phyloP scores from a whole-genome alignment of 2,113 vertebrate genomes.

The Ondatra zibethicus region DNA sequence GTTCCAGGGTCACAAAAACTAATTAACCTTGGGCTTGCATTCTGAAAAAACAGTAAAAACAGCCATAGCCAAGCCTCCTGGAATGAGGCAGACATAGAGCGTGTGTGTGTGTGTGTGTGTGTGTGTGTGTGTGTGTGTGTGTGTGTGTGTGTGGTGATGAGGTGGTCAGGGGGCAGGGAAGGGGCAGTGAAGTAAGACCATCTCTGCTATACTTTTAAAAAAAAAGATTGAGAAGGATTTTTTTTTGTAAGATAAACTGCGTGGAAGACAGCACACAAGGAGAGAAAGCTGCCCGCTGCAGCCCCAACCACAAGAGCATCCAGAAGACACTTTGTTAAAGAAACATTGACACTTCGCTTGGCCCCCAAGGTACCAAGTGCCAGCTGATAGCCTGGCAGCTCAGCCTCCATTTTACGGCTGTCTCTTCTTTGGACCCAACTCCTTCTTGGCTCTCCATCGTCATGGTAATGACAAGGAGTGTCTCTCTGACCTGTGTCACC shows the following conservation, averaged over 20 bases:
- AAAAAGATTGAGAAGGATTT: neutral
- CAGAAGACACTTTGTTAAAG: neutral
- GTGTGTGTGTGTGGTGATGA: too few species aligned
- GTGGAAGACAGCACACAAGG: neutral
- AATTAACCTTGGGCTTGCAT: conserved; percentile 88
- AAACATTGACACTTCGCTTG: neutral
- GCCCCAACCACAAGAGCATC: fast-evolving
- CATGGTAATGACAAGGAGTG: neutral
- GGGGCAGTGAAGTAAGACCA: neutral
- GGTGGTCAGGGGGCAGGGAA: too few species aligned
- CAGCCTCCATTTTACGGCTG: neutral
- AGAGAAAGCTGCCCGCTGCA: neutral
- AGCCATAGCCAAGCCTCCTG: conserved; percentile 67
- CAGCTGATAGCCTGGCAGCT: neutral
- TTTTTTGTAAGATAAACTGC: neutral
- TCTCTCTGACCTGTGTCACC: too few species aligned
- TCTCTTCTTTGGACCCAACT: neutral
- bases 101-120: neutral
- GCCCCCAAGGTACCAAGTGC: neutral
- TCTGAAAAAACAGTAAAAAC: conserved; percentile 80
- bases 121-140: neutral
- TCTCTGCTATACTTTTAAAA: neutral
- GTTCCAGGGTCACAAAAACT: conserved; percentile 85
- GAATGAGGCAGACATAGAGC: neutral
- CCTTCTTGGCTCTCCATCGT: neutral